phyloP scores from a whole-genome alignment of 2,797 vertebrate genomes.

The Hybognathus amarus region DNA sequence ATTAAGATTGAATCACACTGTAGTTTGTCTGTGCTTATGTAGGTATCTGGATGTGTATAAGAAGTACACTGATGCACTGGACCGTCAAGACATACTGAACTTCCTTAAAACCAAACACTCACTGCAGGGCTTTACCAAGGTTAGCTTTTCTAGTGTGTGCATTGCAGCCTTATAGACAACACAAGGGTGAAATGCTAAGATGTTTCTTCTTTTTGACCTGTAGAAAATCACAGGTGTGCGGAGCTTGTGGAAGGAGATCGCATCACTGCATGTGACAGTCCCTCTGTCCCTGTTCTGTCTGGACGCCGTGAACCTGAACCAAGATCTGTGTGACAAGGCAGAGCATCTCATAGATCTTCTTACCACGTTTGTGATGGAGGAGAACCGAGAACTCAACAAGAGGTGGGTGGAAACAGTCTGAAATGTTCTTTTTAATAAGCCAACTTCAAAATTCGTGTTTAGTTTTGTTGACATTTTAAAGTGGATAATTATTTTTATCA shows the following conservation, averaged over 20 bases:
- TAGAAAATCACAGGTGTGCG: conserved; percentile 84
- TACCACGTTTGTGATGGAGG: conserved; percentile 79
- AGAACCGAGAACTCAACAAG: conserved; percentile 83
- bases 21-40: conserved; percentile 9
- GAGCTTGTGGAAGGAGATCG: conserved; percentile 79
- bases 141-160: conserved; percentile 68
- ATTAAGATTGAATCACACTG: background rate
- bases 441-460: background rate
- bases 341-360: conserved; percentile 80
- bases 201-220: background rate
- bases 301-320: conserved; percentile 79
- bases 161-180: background rate
- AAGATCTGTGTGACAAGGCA: conserved; percentile 80
- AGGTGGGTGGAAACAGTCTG: conserved; percentile 69
- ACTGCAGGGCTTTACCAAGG: conserved; percentile 80
- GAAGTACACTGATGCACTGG: conserved; percentile 83
- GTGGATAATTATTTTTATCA: background rate
- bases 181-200: background rate
- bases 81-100: conserved; percentile 74
- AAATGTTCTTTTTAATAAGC: background rate
- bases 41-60: conserved; percentile 89
- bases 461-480: background rate
- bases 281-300: conserved; percentile 90
- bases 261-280: conserved; percentile 80
- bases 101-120: conserved; percentile 85